Conservation (phyloP, 2,113 vertebrate genomes). For the Lasiurus cinereus region DNA sequence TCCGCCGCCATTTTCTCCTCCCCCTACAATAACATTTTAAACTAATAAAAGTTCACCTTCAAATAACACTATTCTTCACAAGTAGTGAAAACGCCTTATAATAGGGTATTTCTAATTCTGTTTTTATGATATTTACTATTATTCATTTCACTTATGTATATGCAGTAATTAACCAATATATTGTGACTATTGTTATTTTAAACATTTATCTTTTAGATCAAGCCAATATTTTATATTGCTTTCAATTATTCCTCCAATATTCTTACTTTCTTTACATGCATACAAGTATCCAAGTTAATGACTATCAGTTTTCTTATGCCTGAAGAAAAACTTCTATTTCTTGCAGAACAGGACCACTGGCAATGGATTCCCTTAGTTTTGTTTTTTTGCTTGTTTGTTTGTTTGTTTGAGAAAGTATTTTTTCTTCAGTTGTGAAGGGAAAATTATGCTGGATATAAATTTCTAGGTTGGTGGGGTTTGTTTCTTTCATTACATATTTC, state of each 20-base stretch:
- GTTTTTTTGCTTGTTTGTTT: too few relatives aligned
- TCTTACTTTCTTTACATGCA: background rate
- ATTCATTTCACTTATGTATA: background rate
- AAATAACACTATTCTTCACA: background rate
- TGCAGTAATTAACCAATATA: background rate
- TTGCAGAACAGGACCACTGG: background rate
- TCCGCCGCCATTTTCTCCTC: too few relatives aligned
- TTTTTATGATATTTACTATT: background rate
- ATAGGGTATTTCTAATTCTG: background rate
- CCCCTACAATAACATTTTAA: background rate
- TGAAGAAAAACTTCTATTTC: background rate
- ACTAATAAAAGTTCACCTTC: background rate
- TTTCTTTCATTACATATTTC: background rate
- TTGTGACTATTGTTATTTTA: background rate
- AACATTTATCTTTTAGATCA: background rate
- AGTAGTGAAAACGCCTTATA: background rate
- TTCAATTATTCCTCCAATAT: background rate
- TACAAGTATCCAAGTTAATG: background rate
- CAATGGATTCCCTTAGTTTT: background rate
- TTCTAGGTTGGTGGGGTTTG: background rate
- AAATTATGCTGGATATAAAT: background rate
- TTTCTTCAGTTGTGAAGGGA: background rate
- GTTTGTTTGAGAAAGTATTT: background rate
- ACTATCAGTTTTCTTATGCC: background rate
- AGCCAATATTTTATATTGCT: background rate